A percentile compares a stretch with the other conserved stretches of the same genome.
Evolutionary conservation across 2,888 invertebrate genomes (phyloP).

Genomic region (Sisyra terminalis): DNA sequence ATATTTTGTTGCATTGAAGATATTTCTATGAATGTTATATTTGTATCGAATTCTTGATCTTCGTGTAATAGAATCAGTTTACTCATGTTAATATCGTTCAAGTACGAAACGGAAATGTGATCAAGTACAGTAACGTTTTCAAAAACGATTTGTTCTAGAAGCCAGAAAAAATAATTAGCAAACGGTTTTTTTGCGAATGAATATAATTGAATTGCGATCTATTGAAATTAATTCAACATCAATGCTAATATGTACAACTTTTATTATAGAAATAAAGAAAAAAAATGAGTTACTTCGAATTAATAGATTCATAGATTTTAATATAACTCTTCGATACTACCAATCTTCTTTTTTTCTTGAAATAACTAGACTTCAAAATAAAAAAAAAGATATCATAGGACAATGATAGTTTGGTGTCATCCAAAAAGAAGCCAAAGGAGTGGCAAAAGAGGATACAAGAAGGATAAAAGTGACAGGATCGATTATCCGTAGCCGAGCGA

Average conservation of each 20-base stretch:
- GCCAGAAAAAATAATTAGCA: constrained; percentile 7
- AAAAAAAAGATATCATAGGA: no score
- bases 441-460: no score
- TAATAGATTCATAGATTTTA: no score
- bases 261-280: neutral
- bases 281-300: neutral
- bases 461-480: no score
- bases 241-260: no score
- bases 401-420: no score
- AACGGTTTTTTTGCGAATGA: neutral
- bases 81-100: constrained; percentile 30
- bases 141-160: constrained; percentile 21
- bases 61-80: constrained; percentile 29
- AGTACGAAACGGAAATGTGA: constrained; percentile 18
- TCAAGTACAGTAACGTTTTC: constrained; percentile 25
- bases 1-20: constrained; percentile 17
- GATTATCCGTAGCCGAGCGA: no score
- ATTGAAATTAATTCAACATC: neutral
- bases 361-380: no score
- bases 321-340: no score
- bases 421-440: no score
- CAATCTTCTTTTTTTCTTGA: no score
- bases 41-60: constrained; percentile 25
- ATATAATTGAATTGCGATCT: neutral
- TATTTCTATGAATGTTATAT: constrained; percentile 24